A percentile compares a stretch with the other conserved stretches of the same genome.
Conservation (phyloP, 2,113 vertebrate species). For the Cheilinus undulatus region DNA sequence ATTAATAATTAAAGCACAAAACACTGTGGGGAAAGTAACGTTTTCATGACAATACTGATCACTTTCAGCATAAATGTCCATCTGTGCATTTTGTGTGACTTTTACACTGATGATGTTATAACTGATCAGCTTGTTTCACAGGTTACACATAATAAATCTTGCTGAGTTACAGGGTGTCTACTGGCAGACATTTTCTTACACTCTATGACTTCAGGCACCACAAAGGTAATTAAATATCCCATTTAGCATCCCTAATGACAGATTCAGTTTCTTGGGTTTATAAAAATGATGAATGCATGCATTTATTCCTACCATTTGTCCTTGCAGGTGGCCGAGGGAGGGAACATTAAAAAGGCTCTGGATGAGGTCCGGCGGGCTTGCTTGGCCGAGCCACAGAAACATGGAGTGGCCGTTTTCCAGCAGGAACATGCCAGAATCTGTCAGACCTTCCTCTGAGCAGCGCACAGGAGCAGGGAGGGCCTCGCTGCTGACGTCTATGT, state of each 20-base stretch:
- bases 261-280: not conserved
- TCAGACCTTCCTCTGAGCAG: slow-evolving; percentile 91
- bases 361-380: slow-evolving; percentile 87
- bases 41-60: too few species aligned
- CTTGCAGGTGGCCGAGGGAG: slow-evolving; percentile 88
- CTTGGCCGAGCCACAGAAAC: slow-evolving; percentile 94
- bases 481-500: slow-evolving; percentile 82
- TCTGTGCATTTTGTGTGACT: not conserved
- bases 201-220: slow-evolving; percentile 2
- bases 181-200: slow-evolving; percentile 21
- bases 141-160: not conserved
- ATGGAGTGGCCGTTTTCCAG: slow-evolving; percentile 89
- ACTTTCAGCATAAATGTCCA: too few species aligned
- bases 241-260: slow-evolving; percentile 3
- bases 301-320: slow-evolving; percentile 83
- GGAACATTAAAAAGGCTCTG: slow-evolving; percentile 93
- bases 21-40: too few species aligned
- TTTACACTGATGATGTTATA: too few species aligned
- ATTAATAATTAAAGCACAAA: too few species aligned
- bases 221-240: not conserved
- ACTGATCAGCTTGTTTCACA: not conserved
- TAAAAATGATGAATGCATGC: not conserved
- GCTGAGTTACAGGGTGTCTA: slow-evolving; percentile 3
- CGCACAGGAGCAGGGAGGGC: slow-evolving; percentile 83
- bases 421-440: slow-evolving; percentile 89